Evolutionary conservation across 2,113 vertebrate species (phyloP), one percentile per base, ranked within the genome.

Genomic region (Nesoenas mayeri): DNA sequence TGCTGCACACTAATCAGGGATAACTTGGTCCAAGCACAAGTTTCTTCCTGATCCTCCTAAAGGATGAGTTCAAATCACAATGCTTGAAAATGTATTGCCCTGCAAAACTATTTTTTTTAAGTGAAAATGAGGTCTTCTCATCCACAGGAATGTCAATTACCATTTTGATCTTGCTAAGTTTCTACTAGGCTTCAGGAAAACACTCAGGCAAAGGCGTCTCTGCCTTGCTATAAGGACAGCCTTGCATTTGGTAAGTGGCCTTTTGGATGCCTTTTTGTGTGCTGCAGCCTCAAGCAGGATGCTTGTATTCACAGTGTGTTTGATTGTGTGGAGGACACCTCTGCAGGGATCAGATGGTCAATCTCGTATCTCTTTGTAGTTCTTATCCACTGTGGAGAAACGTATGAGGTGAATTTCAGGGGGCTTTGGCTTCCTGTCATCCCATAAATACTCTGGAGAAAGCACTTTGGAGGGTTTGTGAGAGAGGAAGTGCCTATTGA

Each of bases 371-470:
- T 93, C 93, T 8, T 9, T 70, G 38, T 96, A 95, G 79, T 98
- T 89, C 87, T 98, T 98, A 7, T 75, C 3, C 38, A 98, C 88
- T 0, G 96, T 97, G 7, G 98, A 98, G 51, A 98, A 97, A 28
- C 94, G 90, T 54, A 98, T 44, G 62, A 98, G 73, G 57, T 29
- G 97, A 40, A 99, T 56, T 79, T 97, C 95, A 2, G 97, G 89
- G 0, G 97, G 95, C 66, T 18, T 89, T 26, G 92, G 29, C 79
- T 97, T 98, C 85, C 64, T 95, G 83, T 98, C 97, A 31, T 98
- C 98, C 98, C 98, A 98, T 26, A 98, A 34, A 51, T 98, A 98
- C 93, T 98, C 98, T 0, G 98, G 98, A 67, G 98, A 98, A 62
- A 98, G 97, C 34, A 98, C 70, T 64, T 98, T 98, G 67, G 95